Conservation (phyloP, 2,797 vertebrate species). For the Geotrypetes seraphini region DNA sequence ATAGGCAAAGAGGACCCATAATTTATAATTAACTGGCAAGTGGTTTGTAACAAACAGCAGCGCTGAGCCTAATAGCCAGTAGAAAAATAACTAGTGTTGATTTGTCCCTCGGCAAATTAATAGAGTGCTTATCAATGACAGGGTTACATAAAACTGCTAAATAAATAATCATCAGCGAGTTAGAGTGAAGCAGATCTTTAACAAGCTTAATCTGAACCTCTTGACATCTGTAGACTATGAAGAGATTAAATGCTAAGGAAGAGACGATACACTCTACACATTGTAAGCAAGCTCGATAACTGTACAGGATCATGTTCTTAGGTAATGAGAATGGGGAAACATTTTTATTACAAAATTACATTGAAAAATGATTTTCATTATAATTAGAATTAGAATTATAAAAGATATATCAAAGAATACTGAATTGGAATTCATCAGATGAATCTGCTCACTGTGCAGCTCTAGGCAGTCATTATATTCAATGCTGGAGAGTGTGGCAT, state of each 20-base stretch:
- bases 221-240: constrained; percentile 65
- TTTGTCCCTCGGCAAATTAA: constrained; percentile 83
- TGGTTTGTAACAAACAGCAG: constrained; percentile 76
- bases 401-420: constrained; percentile 47
- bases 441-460: constrained; percentile 42
- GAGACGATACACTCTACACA: constrained; percentile 35
- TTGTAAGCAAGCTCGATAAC: constrained; percentile 39
- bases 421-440: constrained; percentile 39
- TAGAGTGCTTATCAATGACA: constrained; percentile 83
- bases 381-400: constrained; percentile 56
- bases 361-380: constrained; percentile 58
- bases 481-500: too few species aligned
- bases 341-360: constrained; percentile 51
- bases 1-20: constrained; percentile 82
- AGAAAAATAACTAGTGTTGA: constrained; percentile 77
- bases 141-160: constrained; percentile 87
- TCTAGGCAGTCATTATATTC: constrained; percentile 29
- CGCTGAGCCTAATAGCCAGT: constrained; percentile 67
- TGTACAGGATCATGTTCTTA: constrained; percentile 30
- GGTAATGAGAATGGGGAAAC: constrained; percentile 48
- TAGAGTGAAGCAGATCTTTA: constrained; percentile 89
- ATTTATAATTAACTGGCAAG: constrained; percentile 97
- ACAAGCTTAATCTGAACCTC: constrained; percentile 83
- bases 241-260: constrained; percentile 66
- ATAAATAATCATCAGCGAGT: constrained; percentile 97